Evolutionary conservation across 2,888 invertebrate genomes (phyloP), one percentile per base, ranked within the genome.

Genomic region (Trachelus iudaicus): DNA sequence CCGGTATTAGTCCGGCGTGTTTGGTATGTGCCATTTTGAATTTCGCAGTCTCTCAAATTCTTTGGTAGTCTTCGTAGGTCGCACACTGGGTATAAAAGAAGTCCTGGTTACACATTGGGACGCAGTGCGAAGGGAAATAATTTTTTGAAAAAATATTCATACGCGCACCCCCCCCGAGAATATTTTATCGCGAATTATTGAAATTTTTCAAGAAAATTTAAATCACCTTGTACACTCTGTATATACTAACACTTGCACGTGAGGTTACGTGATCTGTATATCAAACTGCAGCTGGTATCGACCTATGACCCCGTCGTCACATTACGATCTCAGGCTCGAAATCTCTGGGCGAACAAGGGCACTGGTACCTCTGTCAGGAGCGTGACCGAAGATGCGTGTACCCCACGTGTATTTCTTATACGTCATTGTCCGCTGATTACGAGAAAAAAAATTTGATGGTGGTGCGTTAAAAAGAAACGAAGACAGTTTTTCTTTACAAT

Each of bases 261-360:
- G 23, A 56, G 23, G 56, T 56, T 56, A 56, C 23, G 56, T 23
- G 23, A 23, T 56, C 23, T 56, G 71, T 34, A 71, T 23, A 33
- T 71, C 31, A 71, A 56, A 34, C 31, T 71, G 71, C 71, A 71
- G 71, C 71, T 34, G 71, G 71, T 71, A 71, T 71, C 71, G 71
- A 71, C 33, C 71, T 71, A 34, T 31, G 71, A 34, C 33, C 31
- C 12, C 71, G 31, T 71, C 71, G 71, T 71, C 31, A 34, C 71
- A 23, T 71, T 71, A 34, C 31, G 6, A 71, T 71, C 71, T 71
- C 71, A 23, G 56, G 23, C 56, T 56, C 56, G 56, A 56, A 56
- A 56, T 71, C 31, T 34, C 71, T 71, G 31, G 33, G 71, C 71
- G 71, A 71, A 56, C 56, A 34, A 71, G 71, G 71, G 71, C 71